Evolutionary conservation across 2,888 invertebrate genomes (phyloP).

Genomic region (Dione juno): DNA sequence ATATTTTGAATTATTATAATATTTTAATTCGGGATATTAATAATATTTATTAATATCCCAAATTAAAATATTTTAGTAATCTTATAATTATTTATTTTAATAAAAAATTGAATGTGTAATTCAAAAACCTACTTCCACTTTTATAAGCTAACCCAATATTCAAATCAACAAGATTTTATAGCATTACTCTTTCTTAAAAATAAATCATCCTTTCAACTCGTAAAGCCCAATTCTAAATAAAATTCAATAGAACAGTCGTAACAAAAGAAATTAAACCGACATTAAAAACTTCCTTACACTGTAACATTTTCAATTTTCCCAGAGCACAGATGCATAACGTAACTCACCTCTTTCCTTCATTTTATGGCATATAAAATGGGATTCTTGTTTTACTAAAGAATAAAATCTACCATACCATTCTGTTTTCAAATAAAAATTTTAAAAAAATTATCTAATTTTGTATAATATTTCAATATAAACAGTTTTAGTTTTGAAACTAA

Average conservation of each 20-base stretch:
- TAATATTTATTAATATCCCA: too few species aligned
- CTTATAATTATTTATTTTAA: too few species aligned
- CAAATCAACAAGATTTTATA: background rate
- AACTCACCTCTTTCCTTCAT: slow-evolving; percentile 40
- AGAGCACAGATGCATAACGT: slow-evolving; percentile 39
- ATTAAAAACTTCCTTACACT: slow-evolving; percentile 36
- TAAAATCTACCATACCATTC: slow-evolving; percentile 34
- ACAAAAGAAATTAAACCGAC: slow-evolving; percentile 31
- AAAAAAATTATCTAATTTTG: slow-evolving; percentile 38
- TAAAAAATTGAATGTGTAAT: too few species aligned
- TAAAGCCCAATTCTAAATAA: slow-evolving; percentile 23
- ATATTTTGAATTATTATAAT: too few species aligned
- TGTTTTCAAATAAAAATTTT: slow-evolving; percentile 33
- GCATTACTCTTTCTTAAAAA: background rate
- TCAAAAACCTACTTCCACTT: too few species aligned
- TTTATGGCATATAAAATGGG: slow-evolving; percentile 43
- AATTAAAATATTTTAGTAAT: too few species aligned
- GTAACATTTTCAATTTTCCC: slow-evolving; percentile 40
- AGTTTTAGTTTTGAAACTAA: slow-evolving; percentile 42
- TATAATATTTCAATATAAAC: slow-evolving; percentile 42
- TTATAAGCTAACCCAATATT: too few species aligned
- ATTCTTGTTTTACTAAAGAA: slow-evolving; percentile 28
- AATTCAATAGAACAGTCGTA: slow-evolving; percentile 27
- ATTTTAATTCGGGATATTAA: too few species aligned
- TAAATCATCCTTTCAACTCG: slow-evolving; percentile 20